Evolutionary conservation across 2,888 invertebrate species (phyloP).

Genomic region (Glyphotaelius pellucidus): DNA sequence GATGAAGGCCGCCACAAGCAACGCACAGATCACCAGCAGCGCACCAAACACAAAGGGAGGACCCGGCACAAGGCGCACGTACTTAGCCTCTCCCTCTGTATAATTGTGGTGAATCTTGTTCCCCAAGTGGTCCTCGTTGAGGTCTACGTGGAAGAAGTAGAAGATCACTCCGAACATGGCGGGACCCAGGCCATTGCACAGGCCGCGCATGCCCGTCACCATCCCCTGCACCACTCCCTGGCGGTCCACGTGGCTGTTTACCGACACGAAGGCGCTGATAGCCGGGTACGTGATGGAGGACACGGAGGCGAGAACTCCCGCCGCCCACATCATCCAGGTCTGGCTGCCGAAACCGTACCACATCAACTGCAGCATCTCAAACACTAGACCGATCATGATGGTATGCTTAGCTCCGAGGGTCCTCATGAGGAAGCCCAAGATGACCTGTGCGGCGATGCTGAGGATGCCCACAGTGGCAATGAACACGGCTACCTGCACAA

Average conservation of each 20-base stretch:
- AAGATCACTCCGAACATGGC: conserved; percentile 99
- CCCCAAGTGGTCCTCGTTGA: conserved; percentile 84
- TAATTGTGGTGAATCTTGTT: conserved; percentile 67
- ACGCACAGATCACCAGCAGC: conserved; percentile 95
- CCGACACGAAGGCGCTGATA: conserved; percentile 98
- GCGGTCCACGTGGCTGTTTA: conserved; percentile 97
- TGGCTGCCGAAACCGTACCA: conserved; percentile 98
- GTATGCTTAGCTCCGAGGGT: conserved; percentile 96
- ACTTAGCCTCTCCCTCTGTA: conserved; percentile 76
- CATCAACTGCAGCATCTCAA: conserved; percentile 97
- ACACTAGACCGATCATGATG: conserved; percentile 96
- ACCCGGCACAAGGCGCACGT: conserved; percentile 91
- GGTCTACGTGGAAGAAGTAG: conserved; percentile 98
- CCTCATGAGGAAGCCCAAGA: conserved; percentile 88
- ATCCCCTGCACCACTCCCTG: conserved; percentile 98
- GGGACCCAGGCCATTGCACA: conserved; percentile 98
- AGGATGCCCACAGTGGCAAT: conserved; percentile 98
- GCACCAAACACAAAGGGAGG: conserved; percentile 99
- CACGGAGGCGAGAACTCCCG: conserved; percentile 96
- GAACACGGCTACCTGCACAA: conserved; percentile 96
- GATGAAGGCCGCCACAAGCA: conserved; percentile 93
- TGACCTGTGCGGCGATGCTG: conserved; percentile 96
- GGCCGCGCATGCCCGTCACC: conserved; percentile 98
- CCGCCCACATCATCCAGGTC: conserved; percentile 99
- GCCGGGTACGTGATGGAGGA: conserved; percentile 99